Conservation (phyloP, 2,797 vertebrate genomes). For the Hippoglossus hippoglossus region DNA sequence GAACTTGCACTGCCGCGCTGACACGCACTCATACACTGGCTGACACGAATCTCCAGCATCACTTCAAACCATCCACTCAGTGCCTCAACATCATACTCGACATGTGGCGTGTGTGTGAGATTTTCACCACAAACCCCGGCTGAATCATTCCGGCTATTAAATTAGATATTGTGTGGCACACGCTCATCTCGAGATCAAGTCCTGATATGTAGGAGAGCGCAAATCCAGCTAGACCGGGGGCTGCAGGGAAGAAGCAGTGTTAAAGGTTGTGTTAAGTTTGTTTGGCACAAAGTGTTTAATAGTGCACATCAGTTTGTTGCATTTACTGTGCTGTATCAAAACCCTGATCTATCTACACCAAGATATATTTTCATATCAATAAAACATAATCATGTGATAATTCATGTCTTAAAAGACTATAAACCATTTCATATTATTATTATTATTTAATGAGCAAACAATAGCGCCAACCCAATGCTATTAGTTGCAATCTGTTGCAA, state of each 20-base stretch:
- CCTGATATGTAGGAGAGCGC: slow-evolving; percentile 8
- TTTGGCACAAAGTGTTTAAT: neutral
- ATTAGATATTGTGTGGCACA: slow-evolving; percentile 26
- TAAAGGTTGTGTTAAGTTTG: neutral
- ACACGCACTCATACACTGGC: slow-evolving; percentile 62
- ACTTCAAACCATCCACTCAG: slow-evolving; percentile 62
- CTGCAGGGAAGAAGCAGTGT: neutral
- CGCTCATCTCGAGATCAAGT: slow-evolving; percentile 24
- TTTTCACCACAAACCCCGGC: slow-evolving; percentile 21
- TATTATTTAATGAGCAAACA: slow-evolving; percentile 18
- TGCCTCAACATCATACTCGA: slow-evolving; percentile 58
- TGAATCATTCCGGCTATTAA: slow-evolving; percentile 44
- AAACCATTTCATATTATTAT: no score
- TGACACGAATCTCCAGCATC: slow-evolving; percentile 67
- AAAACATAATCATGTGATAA: slow-evolving; percentile 27
- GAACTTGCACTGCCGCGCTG: slow-evolving; percentile 54
- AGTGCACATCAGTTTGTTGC: neutral
- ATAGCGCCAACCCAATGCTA: slow-evolving; percentile 19
- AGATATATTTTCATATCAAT: slow-evolving; percentile 16
- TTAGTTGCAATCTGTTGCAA: slow-evolving; percentile 44
- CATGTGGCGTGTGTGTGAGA: slow-evolving; percentile 42
- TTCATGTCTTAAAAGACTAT: slow-evolving; percentile 10
- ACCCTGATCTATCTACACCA: no score
- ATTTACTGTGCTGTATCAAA: no score
- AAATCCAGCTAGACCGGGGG: slow-evolving; percentile 9